Conservation (phyloP, 1,140 invertebrate species). For the Bombus superbus region DNA sequence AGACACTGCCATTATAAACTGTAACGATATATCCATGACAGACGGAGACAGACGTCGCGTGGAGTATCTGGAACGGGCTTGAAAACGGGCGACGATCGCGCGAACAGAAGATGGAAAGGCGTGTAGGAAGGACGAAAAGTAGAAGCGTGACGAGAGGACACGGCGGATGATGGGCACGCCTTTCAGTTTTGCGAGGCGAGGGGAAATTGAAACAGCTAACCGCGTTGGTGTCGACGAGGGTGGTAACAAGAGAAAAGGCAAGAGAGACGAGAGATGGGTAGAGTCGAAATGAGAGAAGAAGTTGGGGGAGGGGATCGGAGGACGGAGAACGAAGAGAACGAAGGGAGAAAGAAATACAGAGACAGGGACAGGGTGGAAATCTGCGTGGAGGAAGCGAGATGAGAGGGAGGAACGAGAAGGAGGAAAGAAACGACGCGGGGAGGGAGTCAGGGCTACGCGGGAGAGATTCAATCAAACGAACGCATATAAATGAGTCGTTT, state of each 20-base stretch:
- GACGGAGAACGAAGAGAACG: background rate
- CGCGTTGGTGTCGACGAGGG: conserved; percentile 76
- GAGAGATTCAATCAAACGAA: conserved; percentile 80
- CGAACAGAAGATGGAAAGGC: background rate
- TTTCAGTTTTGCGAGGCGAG: conserved; percentile 75
- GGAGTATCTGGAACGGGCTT: background rate
- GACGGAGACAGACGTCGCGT: background rate
- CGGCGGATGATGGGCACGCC: conserved; percentile 66
- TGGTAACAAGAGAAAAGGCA: conserved; percentile 45
- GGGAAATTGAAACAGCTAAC: conserved; percentile 80
- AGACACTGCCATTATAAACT: background rate
- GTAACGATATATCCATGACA: background rate
- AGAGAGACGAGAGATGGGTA: conserved; percentile 7
- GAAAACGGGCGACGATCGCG: background rate
- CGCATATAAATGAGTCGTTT: conserved; percentile 81
- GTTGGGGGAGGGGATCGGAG: background rate
- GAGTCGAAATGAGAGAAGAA: background rate
- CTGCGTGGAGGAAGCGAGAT: conserved; percentile 38
- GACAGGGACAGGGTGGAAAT: background rate
- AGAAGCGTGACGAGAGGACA: conserved; percentile 34
- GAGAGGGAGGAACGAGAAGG: conserved; percentile 12
- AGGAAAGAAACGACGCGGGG: conserved; percentile 24
- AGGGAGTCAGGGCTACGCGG: conserved; percentile 46
- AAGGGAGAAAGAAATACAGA: conserved; percentile 1
- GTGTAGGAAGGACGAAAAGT: background rate